Percentiles rank a stretch among this genome's conserved stretches.
These are phyloP conservation scores for Polietes domitor DNA, from an alignment of 2,888 invertebrate species.

Conservation along the genomic window DNA sequence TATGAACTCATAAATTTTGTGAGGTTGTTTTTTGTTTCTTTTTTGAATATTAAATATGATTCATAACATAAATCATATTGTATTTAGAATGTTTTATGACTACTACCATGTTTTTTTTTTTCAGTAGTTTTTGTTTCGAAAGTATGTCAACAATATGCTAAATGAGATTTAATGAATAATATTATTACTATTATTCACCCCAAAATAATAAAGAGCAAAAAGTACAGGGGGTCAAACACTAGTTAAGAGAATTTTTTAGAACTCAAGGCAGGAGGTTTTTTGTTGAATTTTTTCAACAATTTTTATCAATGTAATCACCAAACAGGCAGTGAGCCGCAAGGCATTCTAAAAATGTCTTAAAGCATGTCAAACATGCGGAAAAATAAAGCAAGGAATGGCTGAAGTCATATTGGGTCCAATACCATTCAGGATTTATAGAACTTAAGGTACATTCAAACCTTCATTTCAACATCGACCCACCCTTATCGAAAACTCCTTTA, in stretches of 20 bases:
- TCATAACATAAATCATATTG: conserved; percentile 35
- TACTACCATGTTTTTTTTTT: background rate
- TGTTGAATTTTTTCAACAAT: background rate
- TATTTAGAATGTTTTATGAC: background rate
- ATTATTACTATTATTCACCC: too few species aligned
- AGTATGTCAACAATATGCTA: conserved; percentile 56
- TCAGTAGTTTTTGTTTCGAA: conserved; percentile 37
- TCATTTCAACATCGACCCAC: too few species aligned
- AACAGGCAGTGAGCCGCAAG: background rate
- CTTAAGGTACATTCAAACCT: too few species aligned
- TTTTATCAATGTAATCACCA: conserved; percentile 16
- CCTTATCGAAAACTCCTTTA: too few species aligned
- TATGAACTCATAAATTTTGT: conserved; percentile 45
- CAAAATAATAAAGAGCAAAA: background rate
- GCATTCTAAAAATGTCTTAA: too few species aligned
- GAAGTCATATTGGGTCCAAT: too few species aligned
- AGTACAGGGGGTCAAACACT: background rate
- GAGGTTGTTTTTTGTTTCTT: background rate
- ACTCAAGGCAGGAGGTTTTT: background rate
- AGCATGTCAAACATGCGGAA: too few species aligned
- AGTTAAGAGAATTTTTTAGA: background rate
- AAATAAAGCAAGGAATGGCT: too few species aligned
- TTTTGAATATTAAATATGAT: conserved; percentile 27
- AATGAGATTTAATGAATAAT: conserved; percentile 32
- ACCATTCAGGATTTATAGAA: too few species aligned